phyloP scores from a whole-genome alignment of 1,140 invertebrate species.

The Leucophenga varia region DNA sequence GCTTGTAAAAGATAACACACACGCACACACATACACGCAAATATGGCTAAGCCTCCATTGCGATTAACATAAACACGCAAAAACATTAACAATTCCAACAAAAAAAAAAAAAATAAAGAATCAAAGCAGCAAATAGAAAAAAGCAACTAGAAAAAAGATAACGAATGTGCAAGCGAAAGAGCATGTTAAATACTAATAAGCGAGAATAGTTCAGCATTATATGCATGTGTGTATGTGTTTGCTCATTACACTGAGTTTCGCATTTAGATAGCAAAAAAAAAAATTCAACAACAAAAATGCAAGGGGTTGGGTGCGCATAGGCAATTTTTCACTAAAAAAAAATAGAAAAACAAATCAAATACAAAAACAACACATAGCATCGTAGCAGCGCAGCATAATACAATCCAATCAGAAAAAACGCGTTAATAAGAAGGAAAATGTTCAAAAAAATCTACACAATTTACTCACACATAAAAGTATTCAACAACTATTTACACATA shows the following conservation, averaged over 20 bases:
- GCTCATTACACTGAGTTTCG: constrained; percentile 51
- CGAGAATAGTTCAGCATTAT: no score
- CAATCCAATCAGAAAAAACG: no score
- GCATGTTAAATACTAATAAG: constrained; percentile 5
- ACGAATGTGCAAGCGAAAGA: constrained; percentile 23
- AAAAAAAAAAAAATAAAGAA: constrained; percentile 10
- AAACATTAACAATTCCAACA: constrained; percentile 45
- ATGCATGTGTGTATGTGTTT: constrained; percentile 24
- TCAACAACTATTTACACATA: no score
- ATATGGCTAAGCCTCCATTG: constrained; percentile 6
- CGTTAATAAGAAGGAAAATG: no score
- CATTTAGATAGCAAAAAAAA: constrained; percentile 1
- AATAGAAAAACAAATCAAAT: constrained; percentile 1
- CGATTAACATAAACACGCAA: constrained; percentile 56
- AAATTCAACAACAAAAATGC: no score
- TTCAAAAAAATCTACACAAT: no score
- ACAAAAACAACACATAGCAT: no score
- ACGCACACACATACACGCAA: constrained; percentile 1
- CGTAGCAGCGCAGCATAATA: no score
- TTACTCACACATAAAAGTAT: no score
- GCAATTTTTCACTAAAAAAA: constrained; percentile 42
- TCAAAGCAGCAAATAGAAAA: constrained; percentile 19
- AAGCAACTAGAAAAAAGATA: constrained; percentile 9
- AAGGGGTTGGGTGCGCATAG: constrained; percentile 42
- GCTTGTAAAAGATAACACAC: no score